Evolutionary conservation across 2,888 invertebrate genomes (phyloP), one percentile per base, ranked within the genome.

Genomic region (Tanytarsus gracilentus): DNA sequence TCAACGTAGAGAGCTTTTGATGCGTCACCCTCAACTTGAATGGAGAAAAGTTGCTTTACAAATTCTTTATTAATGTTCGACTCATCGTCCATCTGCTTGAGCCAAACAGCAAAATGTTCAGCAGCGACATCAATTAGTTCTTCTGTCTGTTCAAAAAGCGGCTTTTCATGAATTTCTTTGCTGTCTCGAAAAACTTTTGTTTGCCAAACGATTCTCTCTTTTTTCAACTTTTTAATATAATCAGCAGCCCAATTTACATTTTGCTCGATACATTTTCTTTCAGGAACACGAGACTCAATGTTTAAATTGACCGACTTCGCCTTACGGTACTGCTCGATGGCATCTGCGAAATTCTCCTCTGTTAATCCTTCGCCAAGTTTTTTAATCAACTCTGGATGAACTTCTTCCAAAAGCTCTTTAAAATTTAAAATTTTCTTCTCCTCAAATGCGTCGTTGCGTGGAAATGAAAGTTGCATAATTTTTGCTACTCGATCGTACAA

Each of bases 91-190:
- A 74, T 65, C 1, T 65, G 66, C 25, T 73, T 72, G 0, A 74
- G 62, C 71, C 73, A 74, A 16, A 69, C 67, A 8, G 69, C 67
- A 61, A 74, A 74, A 23, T 69, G 68, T 23, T 58, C 58, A 18
- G 66, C 65, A 11, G 65, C 63, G 27, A 70, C 68, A 64, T 74
- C 72, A 70, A 74, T 74, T 1, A 74, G 63, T 39, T 70, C 66
- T 53, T 73, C 72, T 0, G 74, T 73, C 61, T 73, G 72, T 36
- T 74, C 73, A 26, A 72, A 72, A 1, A 74, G 62, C 0, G 69
- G 65, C 25, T 69, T 69, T 25, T 69, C 68, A 59, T 63, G 64
- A 14, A 69, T 66, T 40, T 62, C 64, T 7, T 63, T 63, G 51
- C 69, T 66, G 59, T 68, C 62, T 48, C 69, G 65, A 11, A 72